Conservation (phyloP, 2,113 vertebrate genomes). For the Pholis gunnellus region DNA sequence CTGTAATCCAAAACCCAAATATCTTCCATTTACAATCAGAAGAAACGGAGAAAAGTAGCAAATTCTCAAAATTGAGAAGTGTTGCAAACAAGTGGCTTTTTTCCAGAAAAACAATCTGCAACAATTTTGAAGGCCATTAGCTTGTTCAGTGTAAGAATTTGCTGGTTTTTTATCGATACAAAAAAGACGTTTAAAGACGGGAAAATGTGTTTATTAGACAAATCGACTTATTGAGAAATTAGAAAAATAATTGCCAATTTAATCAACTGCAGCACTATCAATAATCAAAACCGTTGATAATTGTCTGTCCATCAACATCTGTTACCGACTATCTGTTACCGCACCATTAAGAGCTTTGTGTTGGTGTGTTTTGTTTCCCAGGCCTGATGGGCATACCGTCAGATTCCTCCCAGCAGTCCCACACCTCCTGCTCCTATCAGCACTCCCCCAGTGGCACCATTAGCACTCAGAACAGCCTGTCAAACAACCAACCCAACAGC, state of each 20-base stretch:
- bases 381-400: conserved; percentile 91
- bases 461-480: conserved; percentile 84
- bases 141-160: neutral
- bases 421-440: conserved; percentile 95
- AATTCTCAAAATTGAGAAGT: conserved; percentile 11
- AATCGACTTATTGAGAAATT: neutral
- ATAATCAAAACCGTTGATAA: neutral
- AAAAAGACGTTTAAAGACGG: neutral
- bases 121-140: neutral
- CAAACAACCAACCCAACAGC: conserved; percentile 84
- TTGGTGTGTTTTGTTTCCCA: conserved; percentile 69
- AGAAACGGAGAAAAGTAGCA: neutral
- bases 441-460: conserved; percentile 90
- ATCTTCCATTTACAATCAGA: neutral
- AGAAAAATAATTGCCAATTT: neutral
- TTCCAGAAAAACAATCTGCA: neutral
- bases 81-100: neutral
- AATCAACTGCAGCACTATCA: neutral
- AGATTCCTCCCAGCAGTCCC: conserved; percentile 90
- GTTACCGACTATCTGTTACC: neutral
- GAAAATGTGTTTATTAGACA: neutral
- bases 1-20: neutral
- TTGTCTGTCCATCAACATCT: neutral
- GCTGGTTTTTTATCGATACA: neutral
- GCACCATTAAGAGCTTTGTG: neutral